Conservation (phyloP, 1,140 invertebrate genomes). For the Drosophila repleta region DNA sequence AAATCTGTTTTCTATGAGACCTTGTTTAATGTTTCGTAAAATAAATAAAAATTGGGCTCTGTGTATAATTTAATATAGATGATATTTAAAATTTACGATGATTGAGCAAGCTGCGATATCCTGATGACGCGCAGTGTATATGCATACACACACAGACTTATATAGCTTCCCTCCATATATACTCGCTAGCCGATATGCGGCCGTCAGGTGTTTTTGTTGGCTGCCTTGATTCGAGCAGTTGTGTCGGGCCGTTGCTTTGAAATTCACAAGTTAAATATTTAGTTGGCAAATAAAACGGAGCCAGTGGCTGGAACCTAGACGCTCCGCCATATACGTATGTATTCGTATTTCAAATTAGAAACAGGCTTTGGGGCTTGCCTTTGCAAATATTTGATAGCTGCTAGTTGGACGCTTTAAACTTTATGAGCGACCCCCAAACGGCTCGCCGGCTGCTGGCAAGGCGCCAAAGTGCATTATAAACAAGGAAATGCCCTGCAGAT, state of each 20-base stretch:
- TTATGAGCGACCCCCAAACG: slow-evolving; percentile 1
- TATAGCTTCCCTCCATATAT: slow-evolving; percentile 12
- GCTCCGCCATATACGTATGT: neutral
- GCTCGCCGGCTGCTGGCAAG: neutral
- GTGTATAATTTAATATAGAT: too few species aligned
- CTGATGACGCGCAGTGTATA: too few species aligned
- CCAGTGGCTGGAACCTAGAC: slow-evolving; percentile 3
- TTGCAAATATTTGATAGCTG: slow-evolving; percentile 23
- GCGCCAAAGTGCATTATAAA: slow-evolving; percentile 26
- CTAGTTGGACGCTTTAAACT: slow-evolving; percentile 28
- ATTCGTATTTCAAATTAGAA: slow-evolving; percentile 63
- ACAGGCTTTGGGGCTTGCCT: slow-evolving; percentile 39
- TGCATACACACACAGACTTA: neutral
- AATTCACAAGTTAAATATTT: slow-evolving; percentile 75
- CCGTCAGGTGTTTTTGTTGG: slow-evolving; percentile 21
- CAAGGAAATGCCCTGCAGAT: slow-evolving; percentile 23
- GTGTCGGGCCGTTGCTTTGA: slow-evolving; percentile 50
- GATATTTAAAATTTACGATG: too few species aligned
- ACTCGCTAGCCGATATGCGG: slow-evolving; percentile 43
- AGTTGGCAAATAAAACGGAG: slow-evolving; percentile 50
- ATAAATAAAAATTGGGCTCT: too few species aligned
- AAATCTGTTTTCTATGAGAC: too few species aligned
- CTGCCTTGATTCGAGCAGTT: slow-evolving; percentile 40
- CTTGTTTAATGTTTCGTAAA: too few species aligned
- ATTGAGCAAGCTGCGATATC: too few species aligned